Base-by-base conservation (phyloP, 2,888 invertebrate species). In the Apocheima hispidaria region DNA sequence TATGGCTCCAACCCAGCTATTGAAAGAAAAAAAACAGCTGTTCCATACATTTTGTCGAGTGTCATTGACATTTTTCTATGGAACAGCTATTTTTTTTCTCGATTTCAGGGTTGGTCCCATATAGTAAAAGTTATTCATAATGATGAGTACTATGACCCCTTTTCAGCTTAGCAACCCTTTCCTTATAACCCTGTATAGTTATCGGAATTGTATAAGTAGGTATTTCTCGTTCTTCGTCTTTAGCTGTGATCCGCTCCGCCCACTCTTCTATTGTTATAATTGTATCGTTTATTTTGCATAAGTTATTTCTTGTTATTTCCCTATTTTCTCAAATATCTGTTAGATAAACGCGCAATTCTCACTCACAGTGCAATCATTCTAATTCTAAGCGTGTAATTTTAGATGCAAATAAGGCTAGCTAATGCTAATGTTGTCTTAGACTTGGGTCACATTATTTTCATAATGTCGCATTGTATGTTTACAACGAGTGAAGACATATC, bases 381-480 rank as follows among this genome's bases (percentile, higher is more conserved):
- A 38, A 51, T 55, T 26, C 26, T 26, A 26, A 26, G 26, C 35
- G 14, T 53, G 58, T 58, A 57, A 63, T 60, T 69, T 73, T 68
- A 51, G 62, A 60, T 59, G 33, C 64, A 61, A 65, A 68, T 68
- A 65, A 65, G 55, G 57, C 66, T 55, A 63, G 60, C 58, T 48
- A 63, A 53, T 64, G 60, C 58, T 48, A 63, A 53, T 56, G 48
- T 46, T 46, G 36, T 52, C 51, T 33, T 30, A 52, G 40, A 48
- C 50, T 18, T 70, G 68, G 70, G 69, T 72, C 70, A 61, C 65
- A 59, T 58, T 66, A 28, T 64, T 63, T 66, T 63, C 46, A 33
- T 65, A 61, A 28, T 46, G 40, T 69, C 65, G 66, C 66, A 68
- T 71, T 51, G n/a, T n/a, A 7, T 46, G 18, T 52, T 52, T 38